Conservation (phyloP, 2,888 invertebrate species). For the Drosophila villosipedis region DNA sequence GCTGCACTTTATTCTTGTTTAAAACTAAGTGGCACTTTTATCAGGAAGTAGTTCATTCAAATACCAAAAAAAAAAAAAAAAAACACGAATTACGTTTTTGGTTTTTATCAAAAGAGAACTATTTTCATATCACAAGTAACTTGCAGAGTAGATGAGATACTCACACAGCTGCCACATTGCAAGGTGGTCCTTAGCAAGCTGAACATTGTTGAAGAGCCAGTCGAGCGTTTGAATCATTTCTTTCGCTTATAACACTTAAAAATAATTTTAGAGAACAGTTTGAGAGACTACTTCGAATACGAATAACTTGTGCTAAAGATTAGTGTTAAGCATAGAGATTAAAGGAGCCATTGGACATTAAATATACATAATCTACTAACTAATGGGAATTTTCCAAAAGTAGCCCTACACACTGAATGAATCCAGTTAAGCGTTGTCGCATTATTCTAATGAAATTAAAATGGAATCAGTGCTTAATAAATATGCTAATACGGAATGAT, state of each 20-base stretch:
- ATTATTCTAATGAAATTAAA: conserved; percentile 69
- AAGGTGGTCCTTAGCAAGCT: not conserved
- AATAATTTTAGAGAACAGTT: not conserved
- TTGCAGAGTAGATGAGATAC: not conserved
- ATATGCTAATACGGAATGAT: conserved; percentile 48
- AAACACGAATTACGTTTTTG: conserved; percentile 2
- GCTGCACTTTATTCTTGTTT: conserved; percentile 16
- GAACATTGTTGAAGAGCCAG: not conserved
- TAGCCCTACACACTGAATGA: not conserved
- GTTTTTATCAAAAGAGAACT: conserved; percentile 3
- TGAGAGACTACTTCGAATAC: not conserved
- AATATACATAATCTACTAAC: not conserved
- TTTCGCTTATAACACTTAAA: not conserved
- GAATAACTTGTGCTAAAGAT: not conserved
- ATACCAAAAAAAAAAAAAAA: conserved; percentile 14
- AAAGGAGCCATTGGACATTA: not conserved
- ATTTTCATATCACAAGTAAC: not conserved
- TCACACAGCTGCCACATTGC: not conserved
- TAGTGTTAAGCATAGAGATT: not conserved
- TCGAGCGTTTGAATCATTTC: not conserved
- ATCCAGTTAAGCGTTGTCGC: conserved; percentile 53
- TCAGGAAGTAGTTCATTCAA: conserved; percentile 13
- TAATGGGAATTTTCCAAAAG: not conserved
- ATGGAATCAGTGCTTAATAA: conserved; percentile 63
- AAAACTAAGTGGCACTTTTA: conserved; percentile 13